Percentiles rank a stretch among this genome's conserved stretches.
Evolutionary conservation across 2,888 invertebrate genomes (phyloP).

Genomic region (Graphium colonna): DNA sequence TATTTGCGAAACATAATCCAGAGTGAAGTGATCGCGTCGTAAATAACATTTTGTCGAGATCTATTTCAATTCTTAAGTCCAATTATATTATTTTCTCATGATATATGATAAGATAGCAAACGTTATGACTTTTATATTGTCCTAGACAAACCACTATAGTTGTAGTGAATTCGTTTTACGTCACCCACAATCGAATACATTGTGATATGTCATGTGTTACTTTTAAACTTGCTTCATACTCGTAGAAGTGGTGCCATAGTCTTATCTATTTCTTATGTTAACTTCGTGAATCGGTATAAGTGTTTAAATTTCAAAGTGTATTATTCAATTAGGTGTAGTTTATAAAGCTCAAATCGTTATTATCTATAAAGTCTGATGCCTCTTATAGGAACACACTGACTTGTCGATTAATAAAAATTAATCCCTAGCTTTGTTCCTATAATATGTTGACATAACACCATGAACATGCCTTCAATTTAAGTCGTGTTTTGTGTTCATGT

Average conservation of each 20-base stretch:
- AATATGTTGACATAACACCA: slow-evolving; percentile 38
- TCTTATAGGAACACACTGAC: slow-evolving; percentile 30
- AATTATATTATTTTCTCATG: slow-evolving; percentile 49
- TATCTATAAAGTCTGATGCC: slow-evolving; percentile 44
- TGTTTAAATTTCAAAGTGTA: slow-evolving; percentile 34
- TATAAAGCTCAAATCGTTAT: slow-evolving; percentile 69
- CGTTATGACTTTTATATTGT: slow-evolving; percentile 53
- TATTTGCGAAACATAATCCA: slow-evolving; percentile 26
- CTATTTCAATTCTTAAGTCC: slow-evolving; percentile 73
- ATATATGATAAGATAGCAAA: slow-evolving; percentile 41
- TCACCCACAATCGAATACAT: slow-evolving; percentile 44
- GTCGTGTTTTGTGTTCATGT: slow-evolving; percentile 15
- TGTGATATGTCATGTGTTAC: slow-evolving; percentile 51
- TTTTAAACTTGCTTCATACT: slow-evolving; percentile 30
- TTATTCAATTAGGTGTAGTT: slow-evolving; percentile 46
- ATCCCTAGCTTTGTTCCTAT: slow-evolving; percentile 21
- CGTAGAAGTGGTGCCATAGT: slow-evolving; percentile 27
- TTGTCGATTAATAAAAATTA: slow-evolving; percentile 30
- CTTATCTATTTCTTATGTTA: slow-evolving; percentile 23
- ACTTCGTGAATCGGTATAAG: slow-evolving; percentile 25
- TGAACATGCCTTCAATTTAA: slow-evolving; percentile 67
- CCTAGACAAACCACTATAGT: slow-evolving; percentile 52
- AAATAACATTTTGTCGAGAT: slow-evolving; percentile 41
- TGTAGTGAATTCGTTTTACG: slow-evolving; percentile 42
- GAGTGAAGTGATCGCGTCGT: slow-evolving; percentile 24